Evolutionary conservation across 2,888 invertebrate genomes (phyloP).

Genomic region (Heliconius ismenius): DNA sequence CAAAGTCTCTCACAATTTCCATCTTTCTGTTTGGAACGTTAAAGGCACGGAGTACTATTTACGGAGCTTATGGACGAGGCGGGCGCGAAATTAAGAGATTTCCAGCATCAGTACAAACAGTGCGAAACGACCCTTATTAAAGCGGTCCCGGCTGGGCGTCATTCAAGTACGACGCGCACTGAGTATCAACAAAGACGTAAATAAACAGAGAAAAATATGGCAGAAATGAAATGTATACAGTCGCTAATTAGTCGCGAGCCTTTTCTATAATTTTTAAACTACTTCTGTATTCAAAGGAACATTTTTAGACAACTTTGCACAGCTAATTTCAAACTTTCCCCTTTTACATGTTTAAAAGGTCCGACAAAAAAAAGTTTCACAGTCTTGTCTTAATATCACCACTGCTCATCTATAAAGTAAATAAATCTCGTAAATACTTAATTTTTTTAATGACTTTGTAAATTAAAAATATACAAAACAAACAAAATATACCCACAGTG

Average conservation of each 20-base stretch:
- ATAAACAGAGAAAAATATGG: constrained; percentile 40
- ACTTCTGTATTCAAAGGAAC: constrained; percentile 26
- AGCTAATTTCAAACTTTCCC: constrained; percentile 25
- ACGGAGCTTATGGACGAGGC: constrained; percentile 57
- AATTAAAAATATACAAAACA: neutral
- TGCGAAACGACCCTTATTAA: constrained; percentile 71
- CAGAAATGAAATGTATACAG: constrained; percentile 40
- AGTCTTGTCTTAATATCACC: constrained; percentile 7
- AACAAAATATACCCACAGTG: constrained; percentile 26
- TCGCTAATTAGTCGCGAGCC: constrained; percentile 36
- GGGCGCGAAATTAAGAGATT: constrained; percentile 76
- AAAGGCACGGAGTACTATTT: constrained; percentile 60
- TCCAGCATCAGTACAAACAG: constrained; percentile 64
- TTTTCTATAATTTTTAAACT: constrained; percentile 33
- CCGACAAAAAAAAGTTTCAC: neutral
- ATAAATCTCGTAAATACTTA: neutral
- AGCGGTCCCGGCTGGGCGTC: constrained; percentile 47
- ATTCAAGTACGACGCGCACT: constrained; percentile 37
- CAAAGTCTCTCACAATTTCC: constrained; percentile 44
- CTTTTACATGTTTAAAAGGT: constrained; percentile 18
- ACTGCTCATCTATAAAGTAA: constrained; percentile 12
- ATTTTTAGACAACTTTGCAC: constrained; percentile 22
- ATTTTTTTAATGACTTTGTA: neutral
- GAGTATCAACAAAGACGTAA: constrained; percentile 39
- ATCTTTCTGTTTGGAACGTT: constrained; percentile 45